Percentiles rank a stretch among this genome's conserved stretches.
These are phyloP conservation scores for Tetragonisca angustula DNA, from an alignment of 2,888 invertebrate species.

Conservation along the genomic window DNA sequence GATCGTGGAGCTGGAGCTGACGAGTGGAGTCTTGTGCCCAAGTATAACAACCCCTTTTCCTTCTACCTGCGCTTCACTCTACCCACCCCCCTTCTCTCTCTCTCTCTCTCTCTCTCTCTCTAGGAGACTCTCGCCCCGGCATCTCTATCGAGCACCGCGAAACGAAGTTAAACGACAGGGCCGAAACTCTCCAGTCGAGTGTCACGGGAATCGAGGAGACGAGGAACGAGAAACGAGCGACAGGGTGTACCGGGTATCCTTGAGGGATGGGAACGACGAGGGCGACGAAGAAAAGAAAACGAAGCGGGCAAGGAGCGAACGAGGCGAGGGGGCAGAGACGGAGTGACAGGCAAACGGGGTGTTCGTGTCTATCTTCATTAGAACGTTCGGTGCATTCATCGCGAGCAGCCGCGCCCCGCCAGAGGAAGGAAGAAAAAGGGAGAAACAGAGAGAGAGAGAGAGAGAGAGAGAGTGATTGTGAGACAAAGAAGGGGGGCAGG, in stretches of 20 bases:
- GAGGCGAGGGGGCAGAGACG: background rate
- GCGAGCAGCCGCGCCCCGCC: constrained; percentile 11
- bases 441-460: background rate
- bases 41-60: constrained; percentile 32
- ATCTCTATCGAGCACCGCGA: constrained; percentile 22
- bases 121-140: no score
- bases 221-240: background rate
- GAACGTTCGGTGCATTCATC: constrained; percentile 57
- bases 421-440: no score
- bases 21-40: constrained; percentile 8
- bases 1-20: constrained; percentile 17
- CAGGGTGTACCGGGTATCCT: constrained; percentile 32
- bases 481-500: background rate
- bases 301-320: background rate
- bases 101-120: no score
- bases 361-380: constrained; percentile 66
- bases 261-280: constrained; percentile 15
- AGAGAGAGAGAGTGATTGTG: background rate
- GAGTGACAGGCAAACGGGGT: constrained; percentile 40
- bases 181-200: constrained; percentile 50
- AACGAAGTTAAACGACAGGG: constrained; percentile 61
- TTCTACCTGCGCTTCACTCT: constrained; percentile 12
- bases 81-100: no score
- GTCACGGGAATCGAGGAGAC: constrained; percentile 41
- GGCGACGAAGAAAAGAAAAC: background rate